phyloP scores from a whole-genome alignment of 2,113 vertebrate genomes.

The Salvelinus alpinus region DNA sequence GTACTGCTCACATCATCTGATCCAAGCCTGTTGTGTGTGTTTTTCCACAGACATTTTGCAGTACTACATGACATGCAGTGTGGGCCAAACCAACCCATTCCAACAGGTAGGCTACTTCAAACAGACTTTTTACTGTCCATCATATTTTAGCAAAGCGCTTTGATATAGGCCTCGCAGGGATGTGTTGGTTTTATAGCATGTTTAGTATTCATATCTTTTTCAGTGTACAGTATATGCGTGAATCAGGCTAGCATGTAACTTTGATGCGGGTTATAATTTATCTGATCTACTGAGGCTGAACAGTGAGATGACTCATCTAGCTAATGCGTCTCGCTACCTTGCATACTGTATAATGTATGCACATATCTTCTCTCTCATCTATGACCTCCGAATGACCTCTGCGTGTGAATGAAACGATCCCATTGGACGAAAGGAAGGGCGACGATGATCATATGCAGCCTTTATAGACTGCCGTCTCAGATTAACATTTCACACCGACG shows the following conservation, averaged over 20 bases:
- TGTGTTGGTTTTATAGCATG: no score
- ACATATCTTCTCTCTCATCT: constrained; percentile 4
- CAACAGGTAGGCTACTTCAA: constrained; percentile 86
- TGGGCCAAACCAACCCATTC: constrained; percentile 88
- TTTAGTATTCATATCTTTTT: no score
- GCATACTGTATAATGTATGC: not conserved
- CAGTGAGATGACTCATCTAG: not conserved
- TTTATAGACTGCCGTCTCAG: not conserved
- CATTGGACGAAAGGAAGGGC: constrained; percentile 11
- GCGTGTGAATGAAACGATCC: constrained; percentile 2
- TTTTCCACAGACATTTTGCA: constrained; percentile 81
- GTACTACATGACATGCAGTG: constrained; percentile 87
- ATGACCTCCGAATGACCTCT: constrained; percentile 30
- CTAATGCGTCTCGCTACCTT: no score
- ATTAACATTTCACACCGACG: not conserved
- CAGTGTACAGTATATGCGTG: no score
- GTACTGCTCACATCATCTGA: not conserved
- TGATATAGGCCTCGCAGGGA: no score
- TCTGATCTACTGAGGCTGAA: not conserved
- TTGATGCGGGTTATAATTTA: not conserved
- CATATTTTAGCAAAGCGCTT: no score
- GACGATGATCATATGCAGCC: not conserved
- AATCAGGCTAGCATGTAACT: no score
- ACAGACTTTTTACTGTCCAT: no score
- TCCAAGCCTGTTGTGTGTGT: not conserved